These are phyloP conservation scores for Porites lutea DNA, from an alignment of 64 coral and sea anemone species.

Conservation along the genomic window DNA sequence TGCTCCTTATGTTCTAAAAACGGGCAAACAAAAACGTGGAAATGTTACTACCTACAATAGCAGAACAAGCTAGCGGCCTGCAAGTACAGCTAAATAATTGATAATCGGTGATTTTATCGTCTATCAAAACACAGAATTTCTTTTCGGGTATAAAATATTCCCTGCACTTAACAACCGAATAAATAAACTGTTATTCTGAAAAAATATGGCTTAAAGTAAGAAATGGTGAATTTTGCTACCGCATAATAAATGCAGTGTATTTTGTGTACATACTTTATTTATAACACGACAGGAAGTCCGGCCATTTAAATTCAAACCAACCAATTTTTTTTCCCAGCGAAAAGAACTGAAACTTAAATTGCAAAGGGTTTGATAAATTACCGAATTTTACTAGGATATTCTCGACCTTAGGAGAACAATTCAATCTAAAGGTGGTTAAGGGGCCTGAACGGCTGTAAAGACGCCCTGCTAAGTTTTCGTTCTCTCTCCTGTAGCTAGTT, in stretches of 20 bases:
- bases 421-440: not conserved
- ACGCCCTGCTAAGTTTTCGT: slow-evolving; percentile 28
- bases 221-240: slow-evolving; percentile 12
- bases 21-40: slow-evolving; percentile 50
- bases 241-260: slow-evolving; percentile 35
- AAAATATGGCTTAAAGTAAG: slow-evolving; percentile 1
- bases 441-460: not conserved
- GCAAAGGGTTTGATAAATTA: slow-evolving; percentile 38
- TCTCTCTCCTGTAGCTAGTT: not conserved
- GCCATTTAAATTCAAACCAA: slow-evolving; percentile 85
- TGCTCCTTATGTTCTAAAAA: slow-evolving; percentile 26
- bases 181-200: slow-evolving; percentile 1
- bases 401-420: not conserved
- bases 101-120: slow-evolving; percentile 63
- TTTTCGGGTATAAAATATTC: slow-evolving; percentile 35
- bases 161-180: slow-evolving; percentile 36
- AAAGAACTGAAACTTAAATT: slow-evolving; percentile 36
- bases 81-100: slow-evolving; percentile 54
- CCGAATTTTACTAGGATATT: slow-evolving; percentile 10
- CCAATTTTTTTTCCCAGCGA: slow-evolving; percentile 55
- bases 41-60: slow-evolving; percentile 39
- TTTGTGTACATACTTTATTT: slow-evolving; percentile 84
- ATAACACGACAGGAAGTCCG: slow-evolving; percentile 84
- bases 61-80: slow-evolving; percentile 60
- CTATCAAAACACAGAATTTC: slow-evolving; percentile 50